Base-by-base conservation (phyloP, 2,888 invertebrate genomes). In the Noctua comes region DNA sequence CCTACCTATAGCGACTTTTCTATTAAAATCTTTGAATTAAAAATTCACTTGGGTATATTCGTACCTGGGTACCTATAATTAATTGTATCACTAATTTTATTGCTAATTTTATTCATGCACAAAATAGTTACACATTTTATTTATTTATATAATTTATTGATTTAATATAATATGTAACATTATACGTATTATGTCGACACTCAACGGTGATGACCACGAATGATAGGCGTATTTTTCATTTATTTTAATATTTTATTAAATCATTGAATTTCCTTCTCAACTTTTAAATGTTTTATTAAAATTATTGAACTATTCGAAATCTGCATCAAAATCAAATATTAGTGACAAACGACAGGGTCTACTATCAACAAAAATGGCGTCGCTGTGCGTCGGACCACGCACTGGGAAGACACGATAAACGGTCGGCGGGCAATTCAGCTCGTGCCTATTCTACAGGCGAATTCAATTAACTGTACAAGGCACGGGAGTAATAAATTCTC, bases 391-490 rank as follows among this genome's bases (percentile, higher is more conserved):
- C 89, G 88, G 91, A 91, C 90, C 91, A 92, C 92, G 93, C 91
- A 93, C 91, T 93, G 93, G 89, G 93, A 95, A 96, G 96, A 95
- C 94, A 93, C 93, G 93, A 95, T 94, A 93, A 94, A 94, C 94
- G 92, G 92, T 91, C 93, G 93, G 92, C 92, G 92, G 94, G 93
- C 95, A 95, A 95, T 95, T 93, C 95, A 93, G 93, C 93, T 92
- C 91, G 93, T 91, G 95, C 95, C 95, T 95, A 95, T 96, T 95
- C 96, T 95, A 95, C 95, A 95, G 95, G 95, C 96, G 95, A 95
- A 96, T 96, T 96, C 96, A 96, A 96, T 96, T 96, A 96, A 96
- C 96, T 94, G 96, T 96, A 96, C 96, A 96, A 95, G 96, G 95
- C 96, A 93, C 95, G 93, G 92, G 96, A 94, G 96, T 95, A 96